Evolutionary conservation across 2,113 vertebrate species (phyloP).

Genomic region (Rhabdornis inornatus): DNA sequence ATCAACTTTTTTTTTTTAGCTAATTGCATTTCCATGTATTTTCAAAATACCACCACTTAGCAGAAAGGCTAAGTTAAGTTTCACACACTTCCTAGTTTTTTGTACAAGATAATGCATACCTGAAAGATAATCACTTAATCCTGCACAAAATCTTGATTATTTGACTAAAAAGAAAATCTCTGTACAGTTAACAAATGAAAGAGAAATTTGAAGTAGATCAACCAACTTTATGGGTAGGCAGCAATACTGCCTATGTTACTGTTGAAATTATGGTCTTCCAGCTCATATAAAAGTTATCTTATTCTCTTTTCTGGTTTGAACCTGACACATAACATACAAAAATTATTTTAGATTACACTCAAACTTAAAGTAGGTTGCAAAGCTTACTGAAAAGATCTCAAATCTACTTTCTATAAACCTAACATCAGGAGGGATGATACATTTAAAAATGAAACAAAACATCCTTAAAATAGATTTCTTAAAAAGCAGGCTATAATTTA

Average conservation of each 20-base stretch:
- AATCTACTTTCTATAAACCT: not conserved
- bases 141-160: not conserved
- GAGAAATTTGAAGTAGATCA: not conserved
- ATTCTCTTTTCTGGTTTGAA: not conserved
- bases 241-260: not conserved
- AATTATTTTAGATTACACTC: not conserved
- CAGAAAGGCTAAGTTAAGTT: not conserved
- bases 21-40: conserved; percentile 43
- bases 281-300: not conserved
- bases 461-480: not conserved
- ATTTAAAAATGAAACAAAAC: not conserved
- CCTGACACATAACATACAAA: not conserved
- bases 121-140: not conserved
- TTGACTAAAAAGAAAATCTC: not conserved
- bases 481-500: not conserved
- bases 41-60: not conserved
- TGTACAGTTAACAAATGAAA: not conserved
- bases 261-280: not conserved
- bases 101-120: not conserved
- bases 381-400: not conserved
- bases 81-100: not conserved
- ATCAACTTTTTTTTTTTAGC: not conserved
- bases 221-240: not conserved
- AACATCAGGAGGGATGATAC: not conserved
- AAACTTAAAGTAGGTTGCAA: not conserved